A percentile compares a stretch with the other conserved stretches of the same genome.
Evolutionary conservation across 30 jellyfish, hydroid and myxozoan species (phyloP).

Genomic region (Nemopilema nomurai): DNA sequence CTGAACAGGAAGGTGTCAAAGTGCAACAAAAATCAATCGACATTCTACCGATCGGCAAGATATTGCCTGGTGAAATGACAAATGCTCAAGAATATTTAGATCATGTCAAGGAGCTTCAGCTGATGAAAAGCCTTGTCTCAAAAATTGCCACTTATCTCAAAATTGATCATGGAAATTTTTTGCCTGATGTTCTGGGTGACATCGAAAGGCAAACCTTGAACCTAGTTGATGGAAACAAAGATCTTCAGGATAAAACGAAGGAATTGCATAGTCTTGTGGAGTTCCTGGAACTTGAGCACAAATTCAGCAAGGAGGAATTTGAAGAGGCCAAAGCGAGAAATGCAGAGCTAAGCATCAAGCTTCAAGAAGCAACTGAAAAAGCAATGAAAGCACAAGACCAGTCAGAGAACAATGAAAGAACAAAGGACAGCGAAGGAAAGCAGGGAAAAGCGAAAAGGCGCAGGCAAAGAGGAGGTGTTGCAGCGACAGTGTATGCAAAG

Average conservation of each 20-base stretch:
- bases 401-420: too few species aligned
- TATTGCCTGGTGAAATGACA: neutral
- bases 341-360: neutral
- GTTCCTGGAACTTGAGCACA: constrained; percentile 10
- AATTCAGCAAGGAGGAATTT: constrained; percentile 1
- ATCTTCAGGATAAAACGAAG: neutral
- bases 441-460: neutral
- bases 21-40: neutral
- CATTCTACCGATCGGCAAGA: neutral
- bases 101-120: neutral
- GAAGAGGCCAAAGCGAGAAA: neutral
- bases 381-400: neutral
- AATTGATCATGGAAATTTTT: neutral
- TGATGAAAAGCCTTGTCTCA: neutral
- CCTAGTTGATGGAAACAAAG: neutral
- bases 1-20: neutral
- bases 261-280: constrained; percentile 17
- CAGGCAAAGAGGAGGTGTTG: neutral
- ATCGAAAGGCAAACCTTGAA: neutral
- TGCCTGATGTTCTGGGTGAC: neutral
- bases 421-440: neutral
- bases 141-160: neutral
- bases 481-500: neutral
- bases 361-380: neutral
- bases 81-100: neutral